These are phyloP conservation scores for Goniozus legneri DNA, from an alignment of 1,140 invertebrate genomes.

Conservation along the genomic window DNA sequence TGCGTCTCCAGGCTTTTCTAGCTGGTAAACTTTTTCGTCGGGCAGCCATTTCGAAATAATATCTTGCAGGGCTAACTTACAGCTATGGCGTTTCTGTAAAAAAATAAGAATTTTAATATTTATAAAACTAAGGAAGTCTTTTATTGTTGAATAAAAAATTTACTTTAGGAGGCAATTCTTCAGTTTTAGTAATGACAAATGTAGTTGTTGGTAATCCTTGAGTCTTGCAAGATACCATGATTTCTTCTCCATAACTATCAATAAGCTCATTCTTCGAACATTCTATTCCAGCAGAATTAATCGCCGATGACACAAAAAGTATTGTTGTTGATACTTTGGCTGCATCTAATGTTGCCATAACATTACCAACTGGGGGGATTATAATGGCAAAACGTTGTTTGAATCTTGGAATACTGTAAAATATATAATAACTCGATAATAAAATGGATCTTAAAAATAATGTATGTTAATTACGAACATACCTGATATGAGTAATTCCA, in stretches of 20 bases:
- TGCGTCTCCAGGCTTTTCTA: slow-evolving; percentile 75
- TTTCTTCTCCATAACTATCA: slow-evolving; percentile 73
- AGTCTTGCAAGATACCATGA: slow-evolving; percentile 69
- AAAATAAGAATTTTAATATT: neutral
- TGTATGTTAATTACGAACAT: slow-evolving; percentile 21
- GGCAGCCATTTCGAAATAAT: slow-evolving; percentile 75
- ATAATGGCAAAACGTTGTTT: slow-evolving; percentile 83
- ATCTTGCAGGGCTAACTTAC: slow-evolving; percentile 74
- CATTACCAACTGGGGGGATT: slow-evolving; percentile 65
- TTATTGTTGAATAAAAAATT: slow-evolving; percentile 4
- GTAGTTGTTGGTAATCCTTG: slow-evolving; percentile 82
- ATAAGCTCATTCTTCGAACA: slow-evolving; percentile 54
- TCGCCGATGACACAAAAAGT: slow-evolving; percentile 69
- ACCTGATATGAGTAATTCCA: slow-evolving; percentile 73
- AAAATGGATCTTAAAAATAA: slow-evolving; percentile 13
- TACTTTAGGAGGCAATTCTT: slow-evolving; percentile 60
- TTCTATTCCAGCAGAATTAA: slow-evolving; percentile 47
- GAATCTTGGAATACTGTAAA: slow-evolving; percentile 70
- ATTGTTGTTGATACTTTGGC: slow-evolving; percentile 82
- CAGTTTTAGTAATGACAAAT: slow-evolving; percentile 73
- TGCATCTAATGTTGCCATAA: slow-evolving; percentile 75
- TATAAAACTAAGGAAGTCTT: neutral
- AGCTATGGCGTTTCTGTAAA: slow-evolving; percentile 64
- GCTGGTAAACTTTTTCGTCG: slow-evolving; percentile 73
- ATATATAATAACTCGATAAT: slow-evolving; percentile 18